phyloP scores from a whole-genome alignment of 1,140 invertebrate genomes.

The Samia ricini region DNA sequence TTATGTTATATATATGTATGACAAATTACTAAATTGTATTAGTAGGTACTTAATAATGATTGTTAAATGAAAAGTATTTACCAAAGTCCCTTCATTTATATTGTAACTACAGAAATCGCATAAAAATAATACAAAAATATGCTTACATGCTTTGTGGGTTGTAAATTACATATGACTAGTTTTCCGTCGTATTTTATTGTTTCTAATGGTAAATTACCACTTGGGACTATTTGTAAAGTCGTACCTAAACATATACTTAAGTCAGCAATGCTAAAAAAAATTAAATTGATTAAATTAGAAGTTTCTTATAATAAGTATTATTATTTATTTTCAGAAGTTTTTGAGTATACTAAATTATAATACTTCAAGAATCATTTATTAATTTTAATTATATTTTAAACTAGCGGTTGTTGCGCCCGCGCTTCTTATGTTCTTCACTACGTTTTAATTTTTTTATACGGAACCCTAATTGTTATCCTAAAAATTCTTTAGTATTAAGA shows the following conservation, averaged over 20 bases:
- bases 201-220: constrained; percentile 94
- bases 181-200: constrained; percentile 93
- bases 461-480: too few relatives aligned
- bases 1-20: too few relatives aligned
- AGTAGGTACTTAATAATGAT: too few relatives aligned
- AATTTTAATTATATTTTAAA: constrained; percentile 5
- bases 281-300: background rate
- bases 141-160: constrained; percentile 96
- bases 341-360: background rate
- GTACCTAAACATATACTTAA: constrained; percentile 96
- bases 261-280: constrained; percentile 82
- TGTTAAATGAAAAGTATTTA: too few relatives aligned
- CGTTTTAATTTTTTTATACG: too few relatives aligned
- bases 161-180: constrained; percentile 97
- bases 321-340: too few relatives aligned
- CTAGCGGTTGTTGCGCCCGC: too few relatives aligned
- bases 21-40: too few relatives aligned
- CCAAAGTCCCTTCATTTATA: too few relatives aligned
- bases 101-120: background rate
- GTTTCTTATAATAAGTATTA: too few relatives aligned
- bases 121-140: background rate
- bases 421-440: too few relatives aligned
- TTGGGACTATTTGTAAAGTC: constrained; percentile 97
- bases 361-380: background rate
- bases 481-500: too few relatives aligned